Percentiles rank a stretch among this genome's conserved stretches.
Conservation (phyloP, 2,797 vertebrate species). For the Chaetophractus vellerosus region DNA sequence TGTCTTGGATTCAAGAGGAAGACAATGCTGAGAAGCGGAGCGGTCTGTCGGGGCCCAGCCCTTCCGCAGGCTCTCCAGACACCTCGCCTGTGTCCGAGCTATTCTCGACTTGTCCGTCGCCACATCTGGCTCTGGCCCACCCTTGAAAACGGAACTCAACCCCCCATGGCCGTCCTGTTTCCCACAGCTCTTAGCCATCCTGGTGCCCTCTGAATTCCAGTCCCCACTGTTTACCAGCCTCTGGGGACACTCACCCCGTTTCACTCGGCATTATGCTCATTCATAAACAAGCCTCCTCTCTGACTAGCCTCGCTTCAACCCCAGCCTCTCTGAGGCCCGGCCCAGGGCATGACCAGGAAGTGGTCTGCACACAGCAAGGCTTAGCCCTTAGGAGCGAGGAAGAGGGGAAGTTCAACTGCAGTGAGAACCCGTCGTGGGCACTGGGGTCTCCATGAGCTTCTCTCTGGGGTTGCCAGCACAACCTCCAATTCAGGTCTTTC, state of each 20-base stretch:
- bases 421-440: neutral
- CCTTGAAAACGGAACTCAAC: neutral
- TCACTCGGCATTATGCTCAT: neutral
- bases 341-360: neutral
- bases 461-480: neutral
- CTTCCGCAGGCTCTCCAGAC: neutral
- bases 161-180: neutral
- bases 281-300: neutral
- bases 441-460: neutral
- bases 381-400: neutral
- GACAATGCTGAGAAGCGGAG: neutral
- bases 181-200: neutral
- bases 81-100: neutral
- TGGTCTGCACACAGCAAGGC: neutral
- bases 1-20: neutral
- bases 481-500: neutral
- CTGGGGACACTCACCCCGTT: neutral
- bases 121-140: neutral
- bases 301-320: neutral
- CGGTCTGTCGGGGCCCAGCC: neutral
- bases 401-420: neutral
- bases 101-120: neutral
- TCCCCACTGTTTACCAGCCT: neutral
- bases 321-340: too few relatives aligned
- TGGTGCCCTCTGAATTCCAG: neutral